Conservation (phyloP, 2,888 invertebrate genomes). For the Leucoma salicis region DNA sequence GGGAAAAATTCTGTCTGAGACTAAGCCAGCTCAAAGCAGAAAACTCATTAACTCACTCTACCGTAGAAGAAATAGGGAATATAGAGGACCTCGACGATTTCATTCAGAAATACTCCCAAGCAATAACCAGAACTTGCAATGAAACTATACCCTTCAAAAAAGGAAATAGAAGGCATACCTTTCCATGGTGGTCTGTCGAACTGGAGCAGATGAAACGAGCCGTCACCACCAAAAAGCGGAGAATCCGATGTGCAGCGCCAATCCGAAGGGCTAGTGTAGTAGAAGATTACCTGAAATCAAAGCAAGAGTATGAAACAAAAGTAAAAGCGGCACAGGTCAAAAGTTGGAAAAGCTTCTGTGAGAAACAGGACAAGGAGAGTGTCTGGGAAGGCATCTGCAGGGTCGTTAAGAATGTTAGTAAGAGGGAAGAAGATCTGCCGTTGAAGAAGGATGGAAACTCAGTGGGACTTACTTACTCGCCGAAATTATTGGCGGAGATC, state of each 20-base stretch:
- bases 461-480: slow-evolving; percentile 3
- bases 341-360: slow-evolving; percentile 23
- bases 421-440: background rate
- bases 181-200: slow-evolving; percentile 1
- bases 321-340: background rate
- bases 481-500: no score
- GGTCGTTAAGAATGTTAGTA: background rate
- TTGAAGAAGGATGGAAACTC: background rate
- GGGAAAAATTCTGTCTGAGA: background rate
- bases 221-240: background rate
- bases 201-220: background rate
- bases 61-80: background rate
- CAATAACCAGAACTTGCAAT: no score
- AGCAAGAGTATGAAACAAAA: background rate
- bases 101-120: background rate
- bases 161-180: background rate
- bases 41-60: background rate
- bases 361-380: slow-evolving; percentile 16
- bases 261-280: background rate
- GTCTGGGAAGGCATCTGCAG: slow-evolving; percentile 6
- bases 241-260: background rate
- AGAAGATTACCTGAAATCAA: background rate
- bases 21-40: background rate
- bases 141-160: background rate
- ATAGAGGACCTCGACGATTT: background rate